Conservation (phyloP, 2,888 invertebrate species). For the Drosophila limbata region DNA sequence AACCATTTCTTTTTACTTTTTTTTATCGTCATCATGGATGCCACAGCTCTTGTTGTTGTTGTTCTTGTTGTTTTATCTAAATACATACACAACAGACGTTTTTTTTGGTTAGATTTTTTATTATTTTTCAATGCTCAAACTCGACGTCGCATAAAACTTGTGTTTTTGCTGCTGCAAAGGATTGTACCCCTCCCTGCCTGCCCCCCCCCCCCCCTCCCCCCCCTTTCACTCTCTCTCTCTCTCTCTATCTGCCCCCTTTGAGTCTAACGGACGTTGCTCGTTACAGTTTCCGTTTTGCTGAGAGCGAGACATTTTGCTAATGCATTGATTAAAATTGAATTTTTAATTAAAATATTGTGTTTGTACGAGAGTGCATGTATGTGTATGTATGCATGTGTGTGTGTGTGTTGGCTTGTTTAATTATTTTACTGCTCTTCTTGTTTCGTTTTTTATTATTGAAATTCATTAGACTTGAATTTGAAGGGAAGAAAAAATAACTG, state of each 20-base stretch:
- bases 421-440: conserved; percentile 45
- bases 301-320: conserved; percentile 83
- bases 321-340: conserved; percentile 85
- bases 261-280: conserved; percentile 37
- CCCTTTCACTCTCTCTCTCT: not conserved
- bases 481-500: not conserved
- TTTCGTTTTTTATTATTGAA: conserved; percentile 9
- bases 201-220: not conserved
- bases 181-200: conserved; percentile 12
- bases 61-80: conserved; percentile 32
- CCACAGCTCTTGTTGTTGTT: conserved; percentile 21
- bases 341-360: conserved; percentile 84
- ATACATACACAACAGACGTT: conserved; percentile 56
- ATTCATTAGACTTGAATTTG: conserved; percentile 8
- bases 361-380: conserved; percentile 27
- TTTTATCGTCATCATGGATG: conserved; percentile 38
- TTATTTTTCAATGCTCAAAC: conserved; percentile 80
- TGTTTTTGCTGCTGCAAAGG: conserved; percentile 67
- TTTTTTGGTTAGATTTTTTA: conserved; percentile 65
- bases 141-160: conserved; percentile 79
- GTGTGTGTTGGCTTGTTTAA: conserved; percentile 6
- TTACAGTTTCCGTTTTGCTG: conserved; percentile 62
- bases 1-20: conserved; percentile 53
- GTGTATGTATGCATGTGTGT: not conserved
- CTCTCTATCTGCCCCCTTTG: not conserved